A percentile compares a stretch with the other conserved stretches of the same genome.
Evolutionary conservation across 2,888 invertebrate genomes (phyloP).

Genomic region (Machimus rusticus): DNA sequence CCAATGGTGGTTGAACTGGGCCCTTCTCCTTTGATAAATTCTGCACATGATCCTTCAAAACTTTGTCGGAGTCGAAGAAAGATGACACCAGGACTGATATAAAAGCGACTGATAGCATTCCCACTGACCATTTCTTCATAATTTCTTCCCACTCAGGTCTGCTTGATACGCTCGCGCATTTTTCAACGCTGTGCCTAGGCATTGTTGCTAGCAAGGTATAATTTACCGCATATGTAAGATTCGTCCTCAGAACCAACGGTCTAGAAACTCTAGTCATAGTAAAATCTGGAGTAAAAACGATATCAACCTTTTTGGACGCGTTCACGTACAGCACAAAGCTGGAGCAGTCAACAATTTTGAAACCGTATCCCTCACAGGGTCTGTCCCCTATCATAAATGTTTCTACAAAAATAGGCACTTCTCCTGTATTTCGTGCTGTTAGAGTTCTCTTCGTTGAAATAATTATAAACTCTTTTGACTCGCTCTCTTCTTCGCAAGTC

Average conservation of each 20-base stretch:
- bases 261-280: constrained; percentile 78
- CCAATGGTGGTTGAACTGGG: constrained; percentile 68
- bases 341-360: constrained; percentile 77
- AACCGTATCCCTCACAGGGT: constrained; percentile 81
- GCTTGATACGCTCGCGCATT: constrained; percentile 73
- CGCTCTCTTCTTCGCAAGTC: constrained; percentile 63
- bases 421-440: constrained; percentile 88
- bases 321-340: constrained; percentile 77
- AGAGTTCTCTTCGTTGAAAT: constrained; percentile 76
- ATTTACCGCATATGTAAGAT: constrained; percentile 69
- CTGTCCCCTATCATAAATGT: constrained; percentile 71
- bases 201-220: constrained; percentile 75
- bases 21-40: constrained; percentile 65
- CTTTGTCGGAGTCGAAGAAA: constrained; percentile 75
- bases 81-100: constrained; percentile 73
- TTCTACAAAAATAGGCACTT: constrained; percentile 79
- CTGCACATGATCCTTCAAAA: constrained; percentile 65
- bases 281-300: constrained; percentile 89
- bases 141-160: constrained; percentile 80
- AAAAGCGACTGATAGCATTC: constrained; percentile 69
- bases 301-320: constrained; percentile 78
- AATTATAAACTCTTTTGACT: constrained; percentile 19
- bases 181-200: constrained; percentile 69
- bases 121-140: constrained; percentile 71
- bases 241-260: constrained; percentile 69